Evolutionary conservation across 2,797 vertebrate species (phyloP).

Genomic region (Pelochelys cantorii): DNA sequence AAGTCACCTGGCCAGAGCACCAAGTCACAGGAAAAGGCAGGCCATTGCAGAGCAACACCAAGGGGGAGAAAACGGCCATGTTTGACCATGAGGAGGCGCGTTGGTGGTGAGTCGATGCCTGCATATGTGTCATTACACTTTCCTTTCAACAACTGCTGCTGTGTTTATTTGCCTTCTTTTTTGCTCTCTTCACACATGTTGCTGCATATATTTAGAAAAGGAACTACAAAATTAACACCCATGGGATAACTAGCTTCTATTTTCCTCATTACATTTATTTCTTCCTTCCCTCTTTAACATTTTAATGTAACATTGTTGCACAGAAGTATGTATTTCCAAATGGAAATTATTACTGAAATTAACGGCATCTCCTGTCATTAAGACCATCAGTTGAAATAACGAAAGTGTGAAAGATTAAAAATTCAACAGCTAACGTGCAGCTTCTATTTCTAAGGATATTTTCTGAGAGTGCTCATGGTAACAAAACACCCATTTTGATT

Average conservation of each 20-base stretch:
- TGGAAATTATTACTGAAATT: slow-evolving; percentile 11
- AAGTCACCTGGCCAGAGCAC: not conserved
- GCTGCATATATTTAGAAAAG: not conserved
- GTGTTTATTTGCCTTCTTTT: not conserved
- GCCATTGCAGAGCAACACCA: not conserved
- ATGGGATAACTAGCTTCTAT: not conserved
- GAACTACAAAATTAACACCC: slow-evolving; percentile 19
- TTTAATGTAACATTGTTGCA: not conserved
- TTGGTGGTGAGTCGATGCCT: not conserved
- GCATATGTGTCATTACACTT: not conserved
- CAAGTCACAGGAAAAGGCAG: not conserved
- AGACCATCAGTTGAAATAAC: not conserved
- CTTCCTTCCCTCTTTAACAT: not conserved
- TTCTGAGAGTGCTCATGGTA: not conserved
- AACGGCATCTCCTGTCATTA: not conserved
- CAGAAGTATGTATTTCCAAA: not conserved
- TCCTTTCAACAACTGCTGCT: slow-evolving; percentile 10
- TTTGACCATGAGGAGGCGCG: not conserved
- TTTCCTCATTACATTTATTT: not conserved
- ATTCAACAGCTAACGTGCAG: not conserved
- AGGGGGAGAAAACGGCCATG: not conserved
- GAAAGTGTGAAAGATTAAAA: not conserved
- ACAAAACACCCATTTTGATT: not conserved
- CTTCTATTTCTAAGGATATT: not conserved
- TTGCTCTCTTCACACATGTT: not conserved